Percentiles rank a stretch among this genome's conserved stretches.
phyloP scores from a whole-genome alignment of 2,113 vertebrate genomes.

The Hyperoodon ampullatus region DNA sequence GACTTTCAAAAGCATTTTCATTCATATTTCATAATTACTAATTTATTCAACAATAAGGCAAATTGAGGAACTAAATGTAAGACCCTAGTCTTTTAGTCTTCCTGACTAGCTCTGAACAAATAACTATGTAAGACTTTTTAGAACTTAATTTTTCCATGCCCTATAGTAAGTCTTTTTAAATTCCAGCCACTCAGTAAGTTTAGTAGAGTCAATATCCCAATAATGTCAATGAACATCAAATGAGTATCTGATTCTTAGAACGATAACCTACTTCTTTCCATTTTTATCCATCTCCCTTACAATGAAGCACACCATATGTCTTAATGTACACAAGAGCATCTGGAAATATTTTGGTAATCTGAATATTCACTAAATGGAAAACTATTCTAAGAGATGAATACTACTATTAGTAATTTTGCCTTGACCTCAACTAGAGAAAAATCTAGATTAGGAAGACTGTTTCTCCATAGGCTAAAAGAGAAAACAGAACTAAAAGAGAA shows the following conservation, averaged over 20 bases:
- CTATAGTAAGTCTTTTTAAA: constrained; percentile 20
- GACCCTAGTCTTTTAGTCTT: constrained; percentile 10
- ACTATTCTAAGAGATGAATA: not conserved
- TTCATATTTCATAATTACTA: not conserved
- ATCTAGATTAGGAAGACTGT: constrained; percentile 16
- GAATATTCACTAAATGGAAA: constrained; percentile 49
- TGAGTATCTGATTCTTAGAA: constrained; percentile 27
- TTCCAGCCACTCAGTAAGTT: not conserved
- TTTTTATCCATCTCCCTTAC: not conserved
- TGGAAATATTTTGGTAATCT: constrained; percentile 27
- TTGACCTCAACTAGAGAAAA: constrained; percentile 21
- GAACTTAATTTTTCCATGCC: constrained; percentile 16
- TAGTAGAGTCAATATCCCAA: not conserved
- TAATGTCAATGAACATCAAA: not conserved
- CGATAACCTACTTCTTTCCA: not conserved
- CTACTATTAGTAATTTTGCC: constrained; percentile 35
- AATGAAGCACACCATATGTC: not conserved
- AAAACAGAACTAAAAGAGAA: constrained; percentile 27
- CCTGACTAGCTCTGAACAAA: not conserved
- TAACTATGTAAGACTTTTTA: not conserved
- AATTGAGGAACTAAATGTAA: not conserved
- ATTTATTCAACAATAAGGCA: not conserved
- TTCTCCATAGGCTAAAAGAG: constrained; percentile 21
- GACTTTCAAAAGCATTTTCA: constrained; percentile 27
- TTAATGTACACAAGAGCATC: not conserved